Conservation (phyloP, 2,797 vertebrate species). For the Ibycter americanus region DNA sequence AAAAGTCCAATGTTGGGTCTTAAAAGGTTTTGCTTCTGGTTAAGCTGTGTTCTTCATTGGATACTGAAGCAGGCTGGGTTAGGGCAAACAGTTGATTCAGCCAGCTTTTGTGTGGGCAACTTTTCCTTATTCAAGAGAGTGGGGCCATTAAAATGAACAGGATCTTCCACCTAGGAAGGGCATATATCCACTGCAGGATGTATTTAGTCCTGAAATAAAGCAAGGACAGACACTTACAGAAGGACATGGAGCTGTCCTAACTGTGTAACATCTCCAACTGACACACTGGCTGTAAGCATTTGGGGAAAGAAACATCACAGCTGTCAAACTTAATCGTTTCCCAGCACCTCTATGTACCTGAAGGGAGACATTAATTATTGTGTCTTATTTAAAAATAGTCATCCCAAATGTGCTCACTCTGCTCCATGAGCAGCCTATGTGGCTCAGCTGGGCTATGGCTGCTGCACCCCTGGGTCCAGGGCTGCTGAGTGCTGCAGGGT, state of each 20-base stretch:
- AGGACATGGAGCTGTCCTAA: not conserved
- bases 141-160: not conserved
- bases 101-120: not conserved
- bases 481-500: accelerated
- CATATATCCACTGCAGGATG: not conserved
- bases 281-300: not conserved
- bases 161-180: not conserved
- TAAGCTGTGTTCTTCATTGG: not conserved
- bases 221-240: not conserved
- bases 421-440: not conserved
- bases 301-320: not conserved
- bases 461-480: accelerated
- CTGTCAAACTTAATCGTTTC: not conserved
- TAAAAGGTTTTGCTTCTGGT: not conserved
- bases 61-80: not conserved
- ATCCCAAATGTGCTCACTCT: not conserved
- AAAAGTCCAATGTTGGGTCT: not conserved
- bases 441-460: not conserved
- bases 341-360: not conserved
- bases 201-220: not conserved
- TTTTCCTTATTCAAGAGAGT: not conserved
- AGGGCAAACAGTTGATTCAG: not conserved
- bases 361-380: not conserved
- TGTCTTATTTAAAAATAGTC: not conserved
- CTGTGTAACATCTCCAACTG: not conserved